These are phyloP conservation scores for Archivesica marissinica DNA, from an alignment of 1,140 invertebrate genomes.

Conservation along the genomic window DNA sequence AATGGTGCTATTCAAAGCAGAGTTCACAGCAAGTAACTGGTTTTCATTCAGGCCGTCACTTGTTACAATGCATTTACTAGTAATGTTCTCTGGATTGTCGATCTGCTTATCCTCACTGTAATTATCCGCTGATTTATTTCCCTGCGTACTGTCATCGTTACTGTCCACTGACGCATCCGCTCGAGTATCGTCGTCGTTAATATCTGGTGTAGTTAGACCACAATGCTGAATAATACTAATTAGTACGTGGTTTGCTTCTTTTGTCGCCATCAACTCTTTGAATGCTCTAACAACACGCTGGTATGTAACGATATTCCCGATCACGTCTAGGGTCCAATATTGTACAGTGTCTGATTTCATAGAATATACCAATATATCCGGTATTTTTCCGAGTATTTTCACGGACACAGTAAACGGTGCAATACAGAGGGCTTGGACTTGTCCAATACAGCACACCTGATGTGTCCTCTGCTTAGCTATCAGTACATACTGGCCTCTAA, in stretches of 20 bases:
- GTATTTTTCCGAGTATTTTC: slow-evolving; percentile 23
- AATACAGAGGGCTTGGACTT: slow-evolving; percentile 12
- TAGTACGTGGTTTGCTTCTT: neutral
- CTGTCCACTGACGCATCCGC: neutral
- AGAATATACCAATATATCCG: neutral
- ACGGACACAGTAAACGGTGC: slow-evolving; percentile 52
- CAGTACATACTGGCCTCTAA: slow-evolving; percentile 27
- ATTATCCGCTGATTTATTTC: no score
- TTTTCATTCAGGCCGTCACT: neutral
- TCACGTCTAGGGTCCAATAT: slow-evolving; percentile 19
- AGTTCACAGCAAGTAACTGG: neutral
- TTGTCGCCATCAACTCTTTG: neutral
- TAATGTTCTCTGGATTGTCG: no score
- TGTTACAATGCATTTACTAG: neutral
- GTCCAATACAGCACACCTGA: neutral
- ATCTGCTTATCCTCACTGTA: no score
- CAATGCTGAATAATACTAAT: neutral
- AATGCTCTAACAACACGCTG: slow-evolving; percentile 14
- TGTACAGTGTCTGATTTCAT: neutral
- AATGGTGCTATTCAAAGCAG: neutral
- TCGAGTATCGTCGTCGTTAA: neutral
- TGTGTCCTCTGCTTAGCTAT: neutral
- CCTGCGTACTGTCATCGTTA: no score
- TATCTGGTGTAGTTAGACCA: no score
- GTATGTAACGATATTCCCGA: slow-evolving; percentile 34